A percentile compares a stretch with the other conserved stretches of the same genome.
These are phyloP conservation scores for Rhopalosiphum nymphaeae DNA, from an alignment of 2,888 invertebrate genomes.

Conservation along the genomic window DNA sequence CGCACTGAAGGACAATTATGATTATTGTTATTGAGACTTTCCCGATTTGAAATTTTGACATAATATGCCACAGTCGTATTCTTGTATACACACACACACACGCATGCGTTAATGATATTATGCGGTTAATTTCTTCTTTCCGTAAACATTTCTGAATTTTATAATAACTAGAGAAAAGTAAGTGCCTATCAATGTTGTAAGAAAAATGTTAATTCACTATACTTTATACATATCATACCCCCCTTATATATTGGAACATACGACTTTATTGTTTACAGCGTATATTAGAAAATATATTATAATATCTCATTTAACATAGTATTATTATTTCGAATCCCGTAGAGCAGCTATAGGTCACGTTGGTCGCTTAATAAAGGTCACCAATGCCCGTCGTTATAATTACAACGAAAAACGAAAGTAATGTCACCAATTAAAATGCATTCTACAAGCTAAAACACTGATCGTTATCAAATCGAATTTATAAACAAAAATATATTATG, in stretches of 20 bases:
- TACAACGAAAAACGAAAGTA: background rate
- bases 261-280: background rate
- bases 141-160: background rate
- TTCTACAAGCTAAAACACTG: background rate
- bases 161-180: background rate
- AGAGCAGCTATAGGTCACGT: background rate
- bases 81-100: background rate
- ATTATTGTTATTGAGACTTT: constrained; percentile 8
- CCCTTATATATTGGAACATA: background rate
- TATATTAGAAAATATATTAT: background rate
- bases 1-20: background rate
- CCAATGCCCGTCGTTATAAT: background rate
- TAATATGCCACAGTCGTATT: background rate
- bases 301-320: background rate
- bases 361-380: background rate
- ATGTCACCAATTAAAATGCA: background rate
- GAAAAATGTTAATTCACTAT: constrained; percentile 27
- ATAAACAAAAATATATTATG: background rate
- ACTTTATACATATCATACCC: background rate
- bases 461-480: background rate
- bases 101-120: background rate
- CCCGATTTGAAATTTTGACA: constrained; percentile 35
- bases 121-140: constrained; percentile 40
- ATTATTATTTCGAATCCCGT: background rate
- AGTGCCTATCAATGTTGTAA: background rate